These are phyloP conservation scores for Lutra lutra DNA, from an alignment of 2,797 vertebrate genomes.

Conservation along the genomic window DNA sequence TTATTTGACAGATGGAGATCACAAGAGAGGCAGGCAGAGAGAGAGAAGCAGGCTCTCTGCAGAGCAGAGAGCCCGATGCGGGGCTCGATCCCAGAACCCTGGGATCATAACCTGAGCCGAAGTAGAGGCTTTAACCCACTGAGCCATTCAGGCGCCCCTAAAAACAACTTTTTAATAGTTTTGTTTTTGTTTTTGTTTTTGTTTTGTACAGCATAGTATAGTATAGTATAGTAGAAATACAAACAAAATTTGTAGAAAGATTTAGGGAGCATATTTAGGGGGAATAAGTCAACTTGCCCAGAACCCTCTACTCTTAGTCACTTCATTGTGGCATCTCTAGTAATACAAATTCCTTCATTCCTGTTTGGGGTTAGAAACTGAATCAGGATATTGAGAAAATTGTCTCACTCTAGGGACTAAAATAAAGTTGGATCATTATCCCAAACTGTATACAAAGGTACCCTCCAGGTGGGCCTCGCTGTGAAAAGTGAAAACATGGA, in stretches of 20 bases:
- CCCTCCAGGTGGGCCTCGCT: background rate
- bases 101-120: too few relatives aligned
- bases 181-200: too few relatives aligned
- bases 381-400: slow-evolving; percentile 29
- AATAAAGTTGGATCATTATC: background rate
- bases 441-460: background rate
- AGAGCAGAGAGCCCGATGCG: too few relatives aligned
- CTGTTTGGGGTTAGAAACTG: background rate
- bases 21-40: too few relatives aligned
- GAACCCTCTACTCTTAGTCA: background rate
- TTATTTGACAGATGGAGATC: too few relatives aligned
- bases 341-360: slow-evolving; percentile 5
- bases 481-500: slow-evolving; percentile 11
- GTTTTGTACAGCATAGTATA: too few relatives aligned
- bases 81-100: too few relatives aligned
- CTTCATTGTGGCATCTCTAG: background rate
- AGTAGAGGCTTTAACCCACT: too few relatives aligned
- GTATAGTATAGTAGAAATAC: too few relatives aligned
- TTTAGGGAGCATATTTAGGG: background rate
- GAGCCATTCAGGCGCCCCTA: too few relatives aligned
- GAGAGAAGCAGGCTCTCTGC: too few relatives aligned
- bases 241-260: background rate
- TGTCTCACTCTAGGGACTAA: background rate
- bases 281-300: background rate
- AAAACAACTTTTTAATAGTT: background rate